These are phyloP conservation scores for Melanotaenia duboulayi DNA, from an alignment of 2,113 vertebrate genomes.

Conservation along the genomic window DNA sequence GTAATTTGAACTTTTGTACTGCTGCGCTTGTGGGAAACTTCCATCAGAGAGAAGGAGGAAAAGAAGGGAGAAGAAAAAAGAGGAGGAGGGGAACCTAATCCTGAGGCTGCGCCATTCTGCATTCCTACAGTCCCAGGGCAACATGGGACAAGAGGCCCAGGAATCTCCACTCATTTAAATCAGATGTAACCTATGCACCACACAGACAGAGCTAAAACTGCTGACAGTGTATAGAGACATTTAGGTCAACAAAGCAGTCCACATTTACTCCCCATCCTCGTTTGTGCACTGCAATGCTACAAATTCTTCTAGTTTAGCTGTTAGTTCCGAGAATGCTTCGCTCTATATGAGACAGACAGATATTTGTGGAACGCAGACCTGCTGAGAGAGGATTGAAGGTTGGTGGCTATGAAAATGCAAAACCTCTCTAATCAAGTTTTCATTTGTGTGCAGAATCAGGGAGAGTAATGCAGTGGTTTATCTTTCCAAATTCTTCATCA, in stretches of 20 bases:
- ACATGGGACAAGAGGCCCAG: slow-evolving; percentile 68
- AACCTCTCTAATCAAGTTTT: background rate
- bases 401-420: slow-evolving; percentile 1
- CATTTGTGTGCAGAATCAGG: background rate
- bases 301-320: slow-evolving; percentile 4
- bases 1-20: slow-evolving; percentile 66
- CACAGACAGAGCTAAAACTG: slow-evolving; percentile 8
- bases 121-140: slow-evolving; percentile 75
- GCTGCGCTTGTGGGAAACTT: slow-evolving; percentile 55
- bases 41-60: slow-evolving; percentile 45
- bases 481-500: slow-evolving; percentile 1
- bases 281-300: background rate
- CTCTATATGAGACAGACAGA: background rate
- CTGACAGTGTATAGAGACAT: slow-evolving; percentile 11
- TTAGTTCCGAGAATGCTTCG: background rate
- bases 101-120: slow-evolving; percentile 63
- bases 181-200: slow-evolving; percentile 60
- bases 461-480: background rate
- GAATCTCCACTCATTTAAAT: slow-evolving; percentile 74
- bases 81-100: slow-evolving; percentile 73
- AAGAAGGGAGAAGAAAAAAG: slow-evolving; percentile 39
- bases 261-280: background rate
- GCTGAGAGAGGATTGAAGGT: background rate
- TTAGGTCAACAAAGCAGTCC: slow-evolving; percentile 18
- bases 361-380: slow-evolving; percentile 9